phyloP scores from a whole-genome alignment of 2,888 invertebrate species.

The Drosophila flavopinicola region DNA sequence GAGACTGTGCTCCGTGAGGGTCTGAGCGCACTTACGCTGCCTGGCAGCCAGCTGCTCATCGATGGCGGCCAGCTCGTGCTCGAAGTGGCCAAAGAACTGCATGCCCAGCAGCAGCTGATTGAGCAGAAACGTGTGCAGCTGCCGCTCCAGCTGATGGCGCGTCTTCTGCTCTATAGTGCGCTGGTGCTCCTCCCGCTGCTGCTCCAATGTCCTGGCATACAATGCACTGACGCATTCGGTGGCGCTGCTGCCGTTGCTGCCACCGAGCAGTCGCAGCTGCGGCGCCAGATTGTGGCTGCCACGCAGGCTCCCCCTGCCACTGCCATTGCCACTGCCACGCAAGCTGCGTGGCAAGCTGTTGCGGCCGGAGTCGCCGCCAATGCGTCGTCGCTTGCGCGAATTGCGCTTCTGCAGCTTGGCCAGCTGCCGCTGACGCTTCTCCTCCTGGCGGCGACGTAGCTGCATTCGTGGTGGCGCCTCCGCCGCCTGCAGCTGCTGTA shows the following conservation, averaged over 20 bases:
- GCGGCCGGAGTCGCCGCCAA: too few species aligned
- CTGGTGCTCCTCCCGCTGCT: conserved; percentile 76
- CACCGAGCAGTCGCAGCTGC: conserved; percentile 62
- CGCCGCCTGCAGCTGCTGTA: conserved; percentile 73
- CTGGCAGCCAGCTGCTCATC: conserved; percentile 73
- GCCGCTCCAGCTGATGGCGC: conserved; percentile 86
- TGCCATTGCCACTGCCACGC: too few species aligned
- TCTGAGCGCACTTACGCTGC: conserved; percentile 75
- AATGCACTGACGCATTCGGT: conserved; percentile 62
- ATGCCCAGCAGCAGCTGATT: conserved; percentile 91
- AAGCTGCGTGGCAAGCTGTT: too few species aligned
- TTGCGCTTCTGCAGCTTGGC: conserved; percentile 77
- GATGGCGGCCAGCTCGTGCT: conserved; percentile 84
- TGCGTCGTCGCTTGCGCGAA: conserved; percentile 63
- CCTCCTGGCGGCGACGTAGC: conserved; percentile 66
- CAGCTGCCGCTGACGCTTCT: conserved; percentile 75
- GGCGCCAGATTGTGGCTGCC: conserved; percentile 34
- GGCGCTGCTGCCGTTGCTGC: conserved; percentile 62
- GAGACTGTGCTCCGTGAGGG: conserved; percentile 85
- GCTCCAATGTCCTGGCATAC: conserved; percentile 68
- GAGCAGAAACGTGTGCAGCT: conserved; percentile 89
- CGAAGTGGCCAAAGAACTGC: conserved; percentile 92
- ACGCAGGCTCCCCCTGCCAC: neutral
- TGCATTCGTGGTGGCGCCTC: conserved; percentile 39
- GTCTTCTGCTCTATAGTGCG: conserved; percentile 81